Conservation (phyloP, 2,113 vertebrate genomes). For the Psittacula cyanocephala region DNA sequence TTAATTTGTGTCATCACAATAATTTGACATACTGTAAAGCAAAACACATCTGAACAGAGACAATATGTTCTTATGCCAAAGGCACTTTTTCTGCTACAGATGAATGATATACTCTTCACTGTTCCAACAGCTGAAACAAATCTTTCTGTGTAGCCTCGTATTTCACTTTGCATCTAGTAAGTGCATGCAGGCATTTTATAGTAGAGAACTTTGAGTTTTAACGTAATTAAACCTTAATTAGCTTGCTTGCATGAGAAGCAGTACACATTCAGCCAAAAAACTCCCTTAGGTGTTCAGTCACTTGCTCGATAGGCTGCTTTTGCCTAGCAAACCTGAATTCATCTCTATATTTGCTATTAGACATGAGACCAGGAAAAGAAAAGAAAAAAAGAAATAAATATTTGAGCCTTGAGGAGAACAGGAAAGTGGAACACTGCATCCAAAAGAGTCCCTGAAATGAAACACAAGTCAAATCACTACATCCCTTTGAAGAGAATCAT, state of each 20-base stretch:
- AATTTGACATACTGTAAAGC: conserved; percentile 25
- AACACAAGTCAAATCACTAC: background rate
- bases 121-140: conserved; percentile 31
- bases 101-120: conserved; percentile 16
- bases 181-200: conserved; percentile 45
- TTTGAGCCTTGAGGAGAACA: background rate
- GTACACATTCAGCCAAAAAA: background rate
- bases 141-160: background rate
- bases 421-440: background rate
- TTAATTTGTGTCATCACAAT: conserved; percentile 1
- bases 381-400: background rate
- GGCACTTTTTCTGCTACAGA: conserved; percentile 29
- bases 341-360: background rate
- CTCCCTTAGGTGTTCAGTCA: background rate
- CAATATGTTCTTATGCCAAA: background rate
- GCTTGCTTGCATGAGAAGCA: conserved; percentile 1
- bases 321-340: background rate
- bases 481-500: background rate
- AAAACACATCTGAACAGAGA: conserved; percentile 50
- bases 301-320: background rate
- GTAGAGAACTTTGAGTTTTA: conserved; percentile 24
- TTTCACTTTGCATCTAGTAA: conserved; percentile 33
- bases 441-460: background rate
- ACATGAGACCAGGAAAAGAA: background rate
- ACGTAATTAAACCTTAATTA: conserved; percentile 53